Base-by-base conservation (phyloP, 2,888 invertebrate genomes). In the Tanaodytes sp. region DNA sequence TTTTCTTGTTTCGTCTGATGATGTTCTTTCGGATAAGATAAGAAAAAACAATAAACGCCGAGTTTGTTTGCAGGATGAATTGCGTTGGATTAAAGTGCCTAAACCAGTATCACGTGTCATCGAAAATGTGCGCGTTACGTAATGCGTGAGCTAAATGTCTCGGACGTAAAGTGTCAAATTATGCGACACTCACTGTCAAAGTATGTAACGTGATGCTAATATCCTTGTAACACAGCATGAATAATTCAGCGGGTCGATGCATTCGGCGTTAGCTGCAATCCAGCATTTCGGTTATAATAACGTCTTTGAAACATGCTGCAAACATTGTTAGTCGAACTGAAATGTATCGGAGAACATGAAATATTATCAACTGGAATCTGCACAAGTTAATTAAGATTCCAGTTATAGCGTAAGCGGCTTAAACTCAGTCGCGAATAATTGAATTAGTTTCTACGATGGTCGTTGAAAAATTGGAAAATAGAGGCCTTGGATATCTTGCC, bases 121-220 rank as follows among this genome's bases (percentile, higher is more conserved):
- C 66, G 40, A 54, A 48, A 55, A 59, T 46, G 54, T 52, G 31
- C 52, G 49, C 54, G 52, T 54, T 52, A 55, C 52, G 58, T 66
- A 59, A 66, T 61, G 66, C 66, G 58, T 59, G 54, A 46, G 58
- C 64, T 73, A 73, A 77, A 78, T 77, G 75, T 75, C 75, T 72
- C 73, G 65, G 75, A 72, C 74, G 77, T 82, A 79, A 80, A 75
- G 75, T 81, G 82, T 80, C 82, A 80, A 82, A 82, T 82, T 82
- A 82, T 76, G 75, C 74, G 73, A 75, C 78, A 75, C 77, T 77
- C 77, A 76, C 79, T 76, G 82, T 80, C 80, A 81, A 81, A 82
- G 78, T 79, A 77, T 77, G 78, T 79, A 77, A 77, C 75, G 70
- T 66, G 79, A 80, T 78, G 78, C 80, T 77, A 79, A 80, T 80